phyloP scores from a whole-genome alignment of 2,888 invertebrate genomes.

The Leptinotarsa tumamoca region DNA sequence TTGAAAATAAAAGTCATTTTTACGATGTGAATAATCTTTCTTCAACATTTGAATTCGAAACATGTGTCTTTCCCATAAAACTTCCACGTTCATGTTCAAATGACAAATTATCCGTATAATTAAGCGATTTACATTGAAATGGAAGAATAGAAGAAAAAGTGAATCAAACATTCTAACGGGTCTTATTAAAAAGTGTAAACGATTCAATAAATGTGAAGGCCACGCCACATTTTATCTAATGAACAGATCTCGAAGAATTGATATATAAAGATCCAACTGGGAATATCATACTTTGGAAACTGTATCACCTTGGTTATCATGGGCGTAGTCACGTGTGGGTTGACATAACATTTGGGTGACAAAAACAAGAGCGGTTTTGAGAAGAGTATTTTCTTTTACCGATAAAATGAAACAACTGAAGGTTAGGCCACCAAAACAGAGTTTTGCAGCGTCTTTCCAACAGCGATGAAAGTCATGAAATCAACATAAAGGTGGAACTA shows the following conservation, averaged over 20 bases:
- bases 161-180: slow-evolving; percentile 20
- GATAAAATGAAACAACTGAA: too few relatives aligned
- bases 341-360: not conserved
- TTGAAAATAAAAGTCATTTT: not conserved
- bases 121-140: slow-evolving; percentile 30
- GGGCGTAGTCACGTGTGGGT: slow-evolving; percentile 27
- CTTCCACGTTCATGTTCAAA: slow-evolving; percentile 12
- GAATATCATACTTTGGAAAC: slow-evolving; percentile 55
- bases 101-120: slow-evolving; percentile 27
- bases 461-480: too few relatives aligned
- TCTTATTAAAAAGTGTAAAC: slow-evolving; percentile 44
- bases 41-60: not conserved
- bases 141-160: slow-evolving; percentile 23
- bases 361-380: not conserved
- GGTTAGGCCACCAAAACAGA: too few relatives aligned
- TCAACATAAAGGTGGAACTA: too few relatives aligned
- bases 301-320: slow-evolving; percentile 58
- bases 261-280: slow-evolving; percentile 43
- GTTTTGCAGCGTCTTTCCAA: too few relatives aligned
- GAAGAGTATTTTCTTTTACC: too few relatives aligned
- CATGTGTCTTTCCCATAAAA: slow-evolving; percentile 10
- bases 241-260: slow-evolving; percentile 26
- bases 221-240: slow-evolving; percentile 52
- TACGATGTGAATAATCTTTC: not conserved
- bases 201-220: slow-evolving; percentile 61